Percentiles rank a stretch among this genome's conserved stretches.
Conservation (phyloP, 2,797 vertebrate species). For the Strix occidentalis region DNA sequence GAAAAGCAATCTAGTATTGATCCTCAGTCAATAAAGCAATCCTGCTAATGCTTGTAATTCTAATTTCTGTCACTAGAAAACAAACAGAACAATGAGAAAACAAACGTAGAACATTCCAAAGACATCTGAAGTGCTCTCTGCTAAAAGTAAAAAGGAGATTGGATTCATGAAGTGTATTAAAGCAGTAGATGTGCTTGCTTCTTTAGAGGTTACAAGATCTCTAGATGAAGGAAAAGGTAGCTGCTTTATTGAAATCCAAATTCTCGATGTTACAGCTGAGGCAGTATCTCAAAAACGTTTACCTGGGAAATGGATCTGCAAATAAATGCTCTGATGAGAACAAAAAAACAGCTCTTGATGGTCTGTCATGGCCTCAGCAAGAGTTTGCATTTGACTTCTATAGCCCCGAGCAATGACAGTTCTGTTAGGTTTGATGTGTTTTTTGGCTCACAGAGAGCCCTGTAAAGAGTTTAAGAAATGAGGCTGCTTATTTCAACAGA, state of each 20-base stretch:
- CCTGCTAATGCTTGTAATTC: not conserved
- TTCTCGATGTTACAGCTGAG: not conserved
- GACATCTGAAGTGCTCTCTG: not conserved
- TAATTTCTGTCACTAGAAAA: not conserved
- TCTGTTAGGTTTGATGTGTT: not conserved
- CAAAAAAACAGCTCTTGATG: not conserved
- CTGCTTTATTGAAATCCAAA: not conserved
- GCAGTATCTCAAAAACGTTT: not conserved
- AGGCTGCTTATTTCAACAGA: not conserved
- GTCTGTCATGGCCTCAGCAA: not conserved
- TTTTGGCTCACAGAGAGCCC: not conserved
- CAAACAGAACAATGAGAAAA: not conserved
- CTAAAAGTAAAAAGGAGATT: not conserved
- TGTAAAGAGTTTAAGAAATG: not conserved
- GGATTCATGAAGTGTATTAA: not conserved
- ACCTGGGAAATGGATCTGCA: not conserved
- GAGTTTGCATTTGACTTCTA: not conserved
- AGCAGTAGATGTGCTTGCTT: not conserved
- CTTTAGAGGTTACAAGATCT: not conserved
- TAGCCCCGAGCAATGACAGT: not conserved
- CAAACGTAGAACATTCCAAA: not conserved
- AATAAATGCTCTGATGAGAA: not conserved
- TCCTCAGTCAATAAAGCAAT: not conserved
- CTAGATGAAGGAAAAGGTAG: not conserved
- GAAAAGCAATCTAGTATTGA: not conserved